A percentile compares a stretch with the other conserved stretches of the same genome.
Conservation (phyloP, 2,888 invertebrate species). For the Balanococcus diminutus region DNA sequence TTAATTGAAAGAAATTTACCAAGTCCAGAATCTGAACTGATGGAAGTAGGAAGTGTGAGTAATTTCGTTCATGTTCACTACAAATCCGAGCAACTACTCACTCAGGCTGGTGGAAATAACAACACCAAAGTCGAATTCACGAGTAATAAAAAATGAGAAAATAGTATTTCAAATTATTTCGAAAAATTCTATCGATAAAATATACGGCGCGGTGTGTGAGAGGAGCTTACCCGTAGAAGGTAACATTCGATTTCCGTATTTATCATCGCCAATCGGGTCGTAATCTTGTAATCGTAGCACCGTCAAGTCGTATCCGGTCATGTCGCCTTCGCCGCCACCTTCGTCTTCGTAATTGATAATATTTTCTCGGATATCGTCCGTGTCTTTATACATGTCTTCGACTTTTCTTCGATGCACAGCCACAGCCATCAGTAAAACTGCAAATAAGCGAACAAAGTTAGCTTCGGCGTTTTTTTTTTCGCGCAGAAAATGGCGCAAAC, state of each 20-base stretch:
- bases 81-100: too few relatives aligned
- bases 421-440: constrained; percentile 83
- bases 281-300: constrained; percentile 72
- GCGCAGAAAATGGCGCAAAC: background rate
- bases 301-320: constrained; percentile 85
- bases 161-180: too few relatives aligned
- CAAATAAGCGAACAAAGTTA: constrained; percentile 58
- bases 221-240: constrained; percentile 28
- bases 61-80: too few relatives aligned
- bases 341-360: constrained; percentile 98
- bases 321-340: constrained; percentile 96
- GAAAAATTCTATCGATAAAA: too few relatives aligned
- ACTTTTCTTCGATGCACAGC: constrained; percentile 87
- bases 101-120: too few relatives aligned
- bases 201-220: too few relatives aligned
- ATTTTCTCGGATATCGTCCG: constrained; percentile 95
- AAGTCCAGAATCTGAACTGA: too few relatives aligned
- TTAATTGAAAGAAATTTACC: too few relatives aligned
- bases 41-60: too few relatives aligned
- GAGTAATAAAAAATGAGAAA: too few relatives aligned
- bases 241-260: constrained; percentile 42
- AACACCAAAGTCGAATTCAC: too few relatives aligned
- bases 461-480: background rate
- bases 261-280: constrained; percentile 62
- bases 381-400: constrained; percentile 86